A percentile compares a stretch with the other conserved stretches of the same genome.
Evolutionary conservation across 2,113 vertebrate species (phyloP).

Genomic region (Pontoporia blainvillei): DNA sequence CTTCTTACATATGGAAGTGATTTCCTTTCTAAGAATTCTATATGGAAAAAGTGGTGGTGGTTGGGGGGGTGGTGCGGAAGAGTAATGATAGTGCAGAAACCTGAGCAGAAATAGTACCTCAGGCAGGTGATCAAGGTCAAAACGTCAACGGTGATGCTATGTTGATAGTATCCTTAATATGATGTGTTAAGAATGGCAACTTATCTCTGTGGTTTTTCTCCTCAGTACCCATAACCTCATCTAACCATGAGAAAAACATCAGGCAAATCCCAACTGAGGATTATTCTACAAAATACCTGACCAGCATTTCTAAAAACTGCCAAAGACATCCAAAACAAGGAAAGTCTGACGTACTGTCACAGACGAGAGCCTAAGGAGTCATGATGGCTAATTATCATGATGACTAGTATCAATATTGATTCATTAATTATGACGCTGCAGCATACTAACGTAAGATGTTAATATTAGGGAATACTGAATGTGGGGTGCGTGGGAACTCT

Average conservation of each 20-base stretch:
- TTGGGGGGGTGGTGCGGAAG: fast-evolving
- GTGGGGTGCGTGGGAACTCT: not conserved
- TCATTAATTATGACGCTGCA: not conserved
- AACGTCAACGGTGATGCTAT: not conserved
- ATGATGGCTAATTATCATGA: not conserved
- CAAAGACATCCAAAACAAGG: not conserved
- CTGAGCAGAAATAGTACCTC: not conserved
- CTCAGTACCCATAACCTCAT: not conserved
- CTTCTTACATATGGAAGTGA: not conserved
- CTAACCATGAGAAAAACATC: not conserved
- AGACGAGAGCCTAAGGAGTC: not conserved
- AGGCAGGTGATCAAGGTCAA: not conserved
- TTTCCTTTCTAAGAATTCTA: not conserved
- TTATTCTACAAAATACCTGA: not conserved
- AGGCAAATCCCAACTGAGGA: not conserved
- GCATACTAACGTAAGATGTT: not conserved
- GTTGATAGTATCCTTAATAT: not conserved
- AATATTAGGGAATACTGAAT: not conserved
- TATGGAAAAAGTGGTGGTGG: not conserved
- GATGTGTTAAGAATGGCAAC: not conserved
- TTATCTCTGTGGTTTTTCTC: not conserved
- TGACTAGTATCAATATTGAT: not conserved
- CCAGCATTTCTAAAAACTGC: not conserved
- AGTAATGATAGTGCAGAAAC: not conserved
- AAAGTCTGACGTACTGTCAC: not conserved